Base-by-base conservation (phyloP, 2,113 vertebrate genomes). In the Ariopsis seemanni region DNA sequence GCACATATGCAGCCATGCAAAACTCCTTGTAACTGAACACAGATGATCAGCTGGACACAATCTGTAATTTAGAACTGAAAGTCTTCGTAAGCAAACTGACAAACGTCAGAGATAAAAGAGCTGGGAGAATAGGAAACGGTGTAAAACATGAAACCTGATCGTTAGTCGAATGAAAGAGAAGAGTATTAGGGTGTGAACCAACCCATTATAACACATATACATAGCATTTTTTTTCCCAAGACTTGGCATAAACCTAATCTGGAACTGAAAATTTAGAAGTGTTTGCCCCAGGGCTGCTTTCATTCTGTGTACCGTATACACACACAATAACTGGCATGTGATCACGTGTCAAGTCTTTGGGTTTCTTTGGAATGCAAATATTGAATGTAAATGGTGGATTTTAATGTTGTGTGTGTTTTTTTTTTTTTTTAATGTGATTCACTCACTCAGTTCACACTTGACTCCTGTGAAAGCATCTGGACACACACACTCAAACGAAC, bases 381-480 rank as follows among this genome's bases (percentile, higher is more conserved):
- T 42, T 62, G 27, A 20, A 30, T 17, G 42, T 83, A 25, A 57
- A 57, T 57, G 15, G 4, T 30, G 6, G 14, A 0, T n/a, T 18
- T 80, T 78, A 50, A 42, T 11, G 12, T 74, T 52, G 15, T 48
- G 5, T 58, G 34, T 82, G 27, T 11, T 62, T 8, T 53, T 27
- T 62, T 8, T 53, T 27, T 42, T 20, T 8, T 12, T 12, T 1
- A 22, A 34, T 25, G 3, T 7, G 15, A 20, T 71, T 27, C 5
- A 91, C 97, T 92, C 91, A 99, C 98, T 95, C 48, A 93, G 92
- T 86, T 96, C 92, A 14, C 98, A 99, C 77, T 94, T 77, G 53
- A 63, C 82, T n/a, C 97, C 97, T 0, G 89, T 94, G 94, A 97
- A 97, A 77, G 91, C 91, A 75, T 93, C 91, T 0, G 95, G 94